phyloP scores from a whole-genome alignment of 1,140 invertebrate genomes.

The Micrasema minimum region DNA sequence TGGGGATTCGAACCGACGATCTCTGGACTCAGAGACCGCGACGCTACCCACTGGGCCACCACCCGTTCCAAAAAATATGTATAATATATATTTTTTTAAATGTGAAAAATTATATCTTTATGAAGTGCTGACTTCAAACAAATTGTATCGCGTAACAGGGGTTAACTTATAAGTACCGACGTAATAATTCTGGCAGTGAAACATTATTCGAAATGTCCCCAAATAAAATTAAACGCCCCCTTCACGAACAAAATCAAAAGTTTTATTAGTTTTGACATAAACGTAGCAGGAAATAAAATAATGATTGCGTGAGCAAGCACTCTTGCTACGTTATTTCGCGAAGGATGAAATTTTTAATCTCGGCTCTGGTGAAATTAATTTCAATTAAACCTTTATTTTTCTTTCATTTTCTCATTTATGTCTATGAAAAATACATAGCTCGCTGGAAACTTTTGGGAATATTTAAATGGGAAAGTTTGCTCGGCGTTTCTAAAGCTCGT shows the following conservation, averaged over 20 bases:
- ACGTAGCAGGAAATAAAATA: constrained; percentile 40
- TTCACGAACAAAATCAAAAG: constrained; percentile 41
- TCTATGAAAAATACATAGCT: constrained; percentile 41
- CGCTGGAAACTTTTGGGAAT: constrained; percentile 39
- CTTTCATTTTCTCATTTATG: constrained; percentile 47
- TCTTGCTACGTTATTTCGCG: constrained; percentile 47
- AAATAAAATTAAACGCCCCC: constrained; percentile 27
- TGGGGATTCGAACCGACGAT: no score
- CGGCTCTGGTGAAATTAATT: constrained; percentile 51
- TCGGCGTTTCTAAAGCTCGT: constrained; percentile 33
- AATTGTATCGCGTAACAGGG: no score
- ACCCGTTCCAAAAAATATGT: no score
- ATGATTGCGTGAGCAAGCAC: constrained; percentile 42
- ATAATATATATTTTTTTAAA: no score
- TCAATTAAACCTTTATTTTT: constrained; percentile 54
- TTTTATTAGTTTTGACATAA: constrained; percentile 42
- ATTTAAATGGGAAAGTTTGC: constrained; percentile 51
- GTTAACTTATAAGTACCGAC: no score
- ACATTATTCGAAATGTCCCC: not conserved
- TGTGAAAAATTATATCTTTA: no score
- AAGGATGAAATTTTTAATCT: constrained; percentile 49
- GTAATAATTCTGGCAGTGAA: not conserved
- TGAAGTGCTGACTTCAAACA: no score
- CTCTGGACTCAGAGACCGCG: no score
- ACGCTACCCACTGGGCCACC: no score